Evolutionary conservation across 1,140 invertebrate species (phyloP), one percentile per base, ranked within the genome.

Genomic region (Drosophila bipectinata): DNA sequence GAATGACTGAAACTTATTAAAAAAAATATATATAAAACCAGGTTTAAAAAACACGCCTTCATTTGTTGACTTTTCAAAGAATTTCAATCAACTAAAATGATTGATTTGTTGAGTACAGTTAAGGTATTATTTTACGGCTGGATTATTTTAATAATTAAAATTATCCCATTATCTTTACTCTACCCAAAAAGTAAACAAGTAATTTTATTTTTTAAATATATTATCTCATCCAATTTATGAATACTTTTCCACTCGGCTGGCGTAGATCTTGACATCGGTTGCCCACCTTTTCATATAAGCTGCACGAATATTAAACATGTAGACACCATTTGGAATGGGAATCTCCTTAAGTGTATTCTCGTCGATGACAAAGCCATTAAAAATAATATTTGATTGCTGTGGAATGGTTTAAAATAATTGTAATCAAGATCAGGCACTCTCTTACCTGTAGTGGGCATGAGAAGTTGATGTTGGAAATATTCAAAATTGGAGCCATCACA

Each of bases 401-500:
- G 15, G 39, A 14, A 18, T 44, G 10, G 9, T 15, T 47, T 47
- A 21, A 47, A 18, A 14, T 44, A 14, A 44, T 44, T 44, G 0
- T 1, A 44, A 44, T 7, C 39, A 14, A 44, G 39, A 14, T 44
- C 0, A 28, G 6, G 26, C 26, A 44, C n/a, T 3, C 12, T 39
- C 41, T 48, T 1, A 69, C 67, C 67, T 69, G 30, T 1, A 71
- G 3, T 0, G 67, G 67, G 8, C 67, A 71, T 1, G 64, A n/a
- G 4, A n/a, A 8, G 37, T 71, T 71, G 1, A 69, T 0, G n/a
- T 71, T 71, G 0, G 64, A 57, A 14, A 26, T 32, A 8, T 12
- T 26, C 26, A 71, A 0, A 2, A 71, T 4, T 0, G 67, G 67
- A 8, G 24, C 9, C 52, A 71, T 57, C 4, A 69, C 15, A 26